A percentile compares a stretch with the other conserved stretches of the same genome.
Conservation (phyloP, 2,113 vertebrate genomes). For the Ascaphus truei region DNA sequence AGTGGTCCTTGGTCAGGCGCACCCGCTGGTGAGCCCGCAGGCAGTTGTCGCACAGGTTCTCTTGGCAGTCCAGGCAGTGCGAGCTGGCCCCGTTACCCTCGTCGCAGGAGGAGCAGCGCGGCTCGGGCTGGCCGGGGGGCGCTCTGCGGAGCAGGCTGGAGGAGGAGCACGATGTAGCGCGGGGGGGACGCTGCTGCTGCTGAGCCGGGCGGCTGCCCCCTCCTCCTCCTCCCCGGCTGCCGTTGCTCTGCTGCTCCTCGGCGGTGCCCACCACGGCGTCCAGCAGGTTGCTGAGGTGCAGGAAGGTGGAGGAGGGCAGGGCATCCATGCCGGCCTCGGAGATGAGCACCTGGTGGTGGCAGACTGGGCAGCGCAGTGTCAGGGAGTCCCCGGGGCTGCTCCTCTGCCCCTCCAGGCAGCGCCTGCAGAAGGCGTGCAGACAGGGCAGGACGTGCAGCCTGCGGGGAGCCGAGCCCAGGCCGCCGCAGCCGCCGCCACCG, state of each 20-base stretch:
- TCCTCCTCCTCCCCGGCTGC: conserved; percentile 51
- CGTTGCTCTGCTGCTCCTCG: conserved; percentile 69
- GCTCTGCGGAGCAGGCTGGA: conserved; percentile 56
- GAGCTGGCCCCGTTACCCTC: conserved; percentile 82
- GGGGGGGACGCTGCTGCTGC: conserved; percentile 27
- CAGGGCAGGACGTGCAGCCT: conserved; percentile 86
- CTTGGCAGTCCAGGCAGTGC: conserved; percentile 87
- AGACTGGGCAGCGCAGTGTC: conserved; percentile 84
- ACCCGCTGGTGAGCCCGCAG: conserved; percentile 89
- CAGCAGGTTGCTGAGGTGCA: conserved; percentile 84
- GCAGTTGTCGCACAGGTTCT: conserved; percentile 89
- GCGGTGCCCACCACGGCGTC: conserved; percentile 79
- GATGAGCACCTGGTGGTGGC: conserved; percentile 85
- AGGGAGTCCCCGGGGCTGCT: conserved; percentile 68
- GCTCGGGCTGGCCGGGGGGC: conserved; percentile 65
- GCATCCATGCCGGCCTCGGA: conserved; percentile 85
- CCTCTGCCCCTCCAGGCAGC: conserved; percentile 84
- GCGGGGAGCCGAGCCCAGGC: conserved; percentile 54
- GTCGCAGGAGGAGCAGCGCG: conserved; percentile 83
- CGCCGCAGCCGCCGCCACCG: conserved; percentile 44
- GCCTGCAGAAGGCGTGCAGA: conserved; percentile 88
- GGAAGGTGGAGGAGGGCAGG: conserved; percentile 85
- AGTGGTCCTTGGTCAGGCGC: conserved; percentile 90
- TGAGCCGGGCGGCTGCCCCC: conserved; percentile 43
- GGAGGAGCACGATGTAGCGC: conserved; percentile 41